phyloP scores from a whole-genome alignment of 2,113 vertebrate species.

The Colinus virginianus region DNA sequence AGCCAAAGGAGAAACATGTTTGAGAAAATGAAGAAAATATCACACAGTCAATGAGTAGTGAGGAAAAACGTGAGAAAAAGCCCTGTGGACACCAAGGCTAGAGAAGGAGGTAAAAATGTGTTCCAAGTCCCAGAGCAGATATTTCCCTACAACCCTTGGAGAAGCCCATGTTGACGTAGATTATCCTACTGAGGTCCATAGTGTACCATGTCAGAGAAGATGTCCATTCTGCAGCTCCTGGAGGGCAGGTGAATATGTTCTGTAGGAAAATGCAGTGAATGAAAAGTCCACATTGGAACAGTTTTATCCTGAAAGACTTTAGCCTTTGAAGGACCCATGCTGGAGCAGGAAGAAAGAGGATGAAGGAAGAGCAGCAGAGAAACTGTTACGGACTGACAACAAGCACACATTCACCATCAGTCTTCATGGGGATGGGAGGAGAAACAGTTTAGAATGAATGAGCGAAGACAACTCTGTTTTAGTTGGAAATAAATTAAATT shows the following conservation, averaged over 20 bases:
- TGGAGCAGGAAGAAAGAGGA: neutral
- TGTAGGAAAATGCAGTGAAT: neutral
- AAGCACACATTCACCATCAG: accelerated
- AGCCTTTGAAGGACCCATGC: accelerated
- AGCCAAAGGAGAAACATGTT: accelerated
- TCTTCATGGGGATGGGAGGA: accelerated
- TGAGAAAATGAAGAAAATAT: neutral
- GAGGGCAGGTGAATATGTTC: neutral
- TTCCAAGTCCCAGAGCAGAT: neutral
- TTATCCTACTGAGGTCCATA: neutral
- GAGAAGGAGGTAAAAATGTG: neutral
- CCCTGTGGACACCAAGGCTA: neutral
- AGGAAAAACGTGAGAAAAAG: neutral
- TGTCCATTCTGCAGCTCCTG: neutral
- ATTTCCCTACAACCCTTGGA: accelerated
- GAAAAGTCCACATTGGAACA: neutral
- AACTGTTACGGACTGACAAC: neutral
- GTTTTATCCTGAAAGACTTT: neutral
- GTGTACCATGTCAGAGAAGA: accelerated
- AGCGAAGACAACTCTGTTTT: neutral
- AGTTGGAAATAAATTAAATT: neutral
- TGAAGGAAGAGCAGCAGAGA: neutral
- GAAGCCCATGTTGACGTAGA: neutral
- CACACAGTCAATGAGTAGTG: neutral
- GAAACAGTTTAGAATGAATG: neutral